These are phyloP conservation scores for Catamblyrhynchus diadema DNA, from an alignment of 2,797 vertebrate species.

Conservation along the genomic window DNA sequence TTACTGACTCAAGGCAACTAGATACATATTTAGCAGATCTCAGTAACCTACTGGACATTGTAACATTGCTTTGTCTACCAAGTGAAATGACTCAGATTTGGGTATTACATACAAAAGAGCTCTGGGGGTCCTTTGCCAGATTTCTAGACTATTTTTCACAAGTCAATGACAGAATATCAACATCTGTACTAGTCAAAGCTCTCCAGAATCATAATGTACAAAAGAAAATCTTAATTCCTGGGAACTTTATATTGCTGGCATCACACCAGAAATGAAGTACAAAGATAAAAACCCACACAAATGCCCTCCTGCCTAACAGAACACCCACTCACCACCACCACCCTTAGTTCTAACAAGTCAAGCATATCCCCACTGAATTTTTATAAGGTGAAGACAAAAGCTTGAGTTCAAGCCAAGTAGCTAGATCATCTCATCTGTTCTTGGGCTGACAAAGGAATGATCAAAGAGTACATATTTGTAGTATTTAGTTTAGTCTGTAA, in stretches of 20 bases:
- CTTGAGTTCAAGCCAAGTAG: background rate
- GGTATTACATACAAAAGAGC: background rate
- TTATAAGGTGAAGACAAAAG: background rate
- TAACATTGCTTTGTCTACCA: background rate
- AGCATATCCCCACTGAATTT: background rate
- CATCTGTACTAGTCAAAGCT: background rate
- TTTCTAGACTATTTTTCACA: background rate
- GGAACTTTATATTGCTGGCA: background rate
- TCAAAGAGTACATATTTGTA: background rate
- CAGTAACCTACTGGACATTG: background rate
- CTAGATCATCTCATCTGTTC: background rate
- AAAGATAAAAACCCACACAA: background rate
- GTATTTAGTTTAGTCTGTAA: background rate
- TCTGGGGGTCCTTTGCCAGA: background rate
- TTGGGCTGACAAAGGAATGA: background rate
- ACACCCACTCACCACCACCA: background rate
- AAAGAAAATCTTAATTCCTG: background rate
- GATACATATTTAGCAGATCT: background rate
- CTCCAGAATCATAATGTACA: background rate
- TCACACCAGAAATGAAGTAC: background rate
- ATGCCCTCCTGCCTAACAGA: background rate
- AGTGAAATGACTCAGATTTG: background rate
- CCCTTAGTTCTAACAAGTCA: background rate
- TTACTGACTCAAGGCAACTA: background rate
- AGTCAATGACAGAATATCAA: background rate